Base-by-base conservation (phyloP, 2,888 invertebrate species). In the Hoplodrina blanda region DNA sequence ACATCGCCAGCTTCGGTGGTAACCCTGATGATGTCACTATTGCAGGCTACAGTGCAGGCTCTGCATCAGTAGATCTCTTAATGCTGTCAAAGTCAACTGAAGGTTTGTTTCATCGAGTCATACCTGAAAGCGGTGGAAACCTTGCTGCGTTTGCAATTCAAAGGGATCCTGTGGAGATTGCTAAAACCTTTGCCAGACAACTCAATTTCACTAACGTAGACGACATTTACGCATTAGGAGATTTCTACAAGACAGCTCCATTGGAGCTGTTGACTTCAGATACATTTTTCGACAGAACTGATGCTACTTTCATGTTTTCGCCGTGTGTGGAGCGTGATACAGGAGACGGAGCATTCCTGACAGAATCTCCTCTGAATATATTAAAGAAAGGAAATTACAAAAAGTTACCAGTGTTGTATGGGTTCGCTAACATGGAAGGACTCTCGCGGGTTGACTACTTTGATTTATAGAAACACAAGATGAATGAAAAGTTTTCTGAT, bases 391-490 rank as follows among this genome's bases (percentile, higher is more conserved):
- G 87, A 2, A 77, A 85, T n/a, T 89, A 88, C 44, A 83, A 72
- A 20, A 90, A 89, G 75, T 37, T 90, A 4, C 92, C 92, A 0
- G 81, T 90, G 50, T 69, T 92, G 4, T 88, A 88, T 65, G 93
- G 93, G 8, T 89, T 91, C 65, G 67, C 88, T 25, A 80, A 87
- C 17, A 90, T 92, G 89, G 91, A 92, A 82, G 91, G 91, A 2
- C 66, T 89, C 10, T 7, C 89, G 0, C 81, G 88, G 11, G 20
- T 88, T 10, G n/a, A 33, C 0, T 41, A 77, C 0, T 91, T 89
- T 63, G 85, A 89, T 2, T 0, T n/a, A 0, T 90, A 88, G 88
- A 87, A 84, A 55, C 6, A 73, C 2, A 73, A 49, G 63, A 92
- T 93, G 90, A 91, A 92, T 79, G 75, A 86, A 49, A 63, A 55